These are phyloP conservation scores for Pipistrellus nathusii DNA, from an alignment of 2,797 vertebrate genomes.

Conservation along the genomic window DNA sequence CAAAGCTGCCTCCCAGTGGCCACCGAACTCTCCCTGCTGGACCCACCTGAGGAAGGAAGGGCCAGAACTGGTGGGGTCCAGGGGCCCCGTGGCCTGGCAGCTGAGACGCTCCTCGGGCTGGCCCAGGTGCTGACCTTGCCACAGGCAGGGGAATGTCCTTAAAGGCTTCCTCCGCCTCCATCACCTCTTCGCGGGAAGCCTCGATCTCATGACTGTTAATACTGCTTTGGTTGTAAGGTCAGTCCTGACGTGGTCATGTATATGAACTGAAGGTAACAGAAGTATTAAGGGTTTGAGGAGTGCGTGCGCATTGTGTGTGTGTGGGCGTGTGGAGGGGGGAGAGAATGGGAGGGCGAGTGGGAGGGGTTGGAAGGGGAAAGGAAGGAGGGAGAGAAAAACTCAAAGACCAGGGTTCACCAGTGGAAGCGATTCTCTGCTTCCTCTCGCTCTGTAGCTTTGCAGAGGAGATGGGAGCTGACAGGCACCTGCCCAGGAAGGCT, in stretches of 20 bases:
- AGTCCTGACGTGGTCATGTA: constrained; percentile 25
- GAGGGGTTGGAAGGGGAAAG: constrained; percentile 61
- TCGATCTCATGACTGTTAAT: constrained; percentile 60
- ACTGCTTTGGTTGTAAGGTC: constrained; percentile 68
- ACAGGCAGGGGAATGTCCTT: background rate
- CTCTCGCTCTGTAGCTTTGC: constrained; percentile 5
- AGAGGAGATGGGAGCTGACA: background rate
- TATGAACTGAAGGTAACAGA: constrained; percentile 68
- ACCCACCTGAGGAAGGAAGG: constrained; percentile 23
- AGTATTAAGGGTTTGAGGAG: constrained; percentile 69
- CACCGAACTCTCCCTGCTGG: constrained; percentile 50
- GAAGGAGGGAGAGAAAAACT: constrained; percentile 20
- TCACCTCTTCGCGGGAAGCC: constrained; percentile 58
- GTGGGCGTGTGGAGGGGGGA: background rate
- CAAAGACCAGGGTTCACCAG: constrained; percentile 2
- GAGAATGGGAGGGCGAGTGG: background rate
- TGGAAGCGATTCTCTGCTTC: constrained; percentile 36
- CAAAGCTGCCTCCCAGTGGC: constrained; percentile 80
- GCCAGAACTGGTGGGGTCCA: background rate
- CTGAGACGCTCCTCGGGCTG: constrained; percentile 16
- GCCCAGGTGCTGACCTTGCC: constrained; percentile 49
- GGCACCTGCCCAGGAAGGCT: background rate
- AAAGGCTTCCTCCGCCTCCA: background rate
- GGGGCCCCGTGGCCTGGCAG: constrained; percentile 44
- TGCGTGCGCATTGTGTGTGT: background rate